Conservation (phyloP, 2,797 vertebrate species). For the Melanotaenia pygmaea region DNA sequence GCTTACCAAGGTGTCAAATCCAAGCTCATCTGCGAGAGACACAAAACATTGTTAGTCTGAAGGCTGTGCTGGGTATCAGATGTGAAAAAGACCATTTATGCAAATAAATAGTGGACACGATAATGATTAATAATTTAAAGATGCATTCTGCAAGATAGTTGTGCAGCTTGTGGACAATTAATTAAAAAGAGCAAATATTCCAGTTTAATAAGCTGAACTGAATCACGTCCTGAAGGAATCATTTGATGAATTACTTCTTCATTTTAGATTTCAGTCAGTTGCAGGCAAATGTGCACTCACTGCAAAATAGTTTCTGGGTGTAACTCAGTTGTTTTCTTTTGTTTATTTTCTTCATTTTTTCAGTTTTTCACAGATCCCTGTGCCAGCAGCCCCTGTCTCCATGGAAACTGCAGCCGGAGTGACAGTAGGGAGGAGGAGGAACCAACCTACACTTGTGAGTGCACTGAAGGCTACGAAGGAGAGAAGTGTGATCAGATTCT, state of each 20-base stretch:
- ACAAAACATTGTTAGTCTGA: neutral
- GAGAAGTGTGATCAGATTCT: constrained; percentile 85
- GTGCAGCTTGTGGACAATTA: too few species aligned
- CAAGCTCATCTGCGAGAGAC: neutral
- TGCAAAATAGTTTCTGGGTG: neutral
- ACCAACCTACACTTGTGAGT: constrained; percentile 88
- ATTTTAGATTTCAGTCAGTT: neutral
- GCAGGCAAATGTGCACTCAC: neutral
- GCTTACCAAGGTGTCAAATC: neutral
- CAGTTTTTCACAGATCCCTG: constrained; percentile 95
- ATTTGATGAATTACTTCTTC: neutral
- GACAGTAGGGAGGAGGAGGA: constrained; percentile 65
- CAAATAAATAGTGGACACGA: neutral
- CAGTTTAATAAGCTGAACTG: neutral
- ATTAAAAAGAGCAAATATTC: too few species aligned
- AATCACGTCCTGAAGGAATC: neutral
- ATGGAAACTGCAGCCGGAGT: constrained; percentile 94
- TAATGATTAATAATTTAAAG: too few species aligned
- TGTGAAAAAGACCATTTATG: neutral
- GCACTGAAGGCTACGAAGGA: constrained; percentile 89
- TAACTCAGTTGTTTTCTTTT: constrained; percentile 25
- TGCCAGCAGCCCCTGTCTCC: constrained; percentile 94
- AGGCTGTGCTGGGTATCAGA: neutral
- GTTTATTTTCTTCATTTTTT: constrained; percentile 54
- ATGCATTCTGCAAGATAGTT: too few species aligned